Evolutionary conservation across 2,888 invertebrate genomes (phyloP), one percentile per base, ranked within the genome.

Genomic region (Drosophila limbata): DNA sequence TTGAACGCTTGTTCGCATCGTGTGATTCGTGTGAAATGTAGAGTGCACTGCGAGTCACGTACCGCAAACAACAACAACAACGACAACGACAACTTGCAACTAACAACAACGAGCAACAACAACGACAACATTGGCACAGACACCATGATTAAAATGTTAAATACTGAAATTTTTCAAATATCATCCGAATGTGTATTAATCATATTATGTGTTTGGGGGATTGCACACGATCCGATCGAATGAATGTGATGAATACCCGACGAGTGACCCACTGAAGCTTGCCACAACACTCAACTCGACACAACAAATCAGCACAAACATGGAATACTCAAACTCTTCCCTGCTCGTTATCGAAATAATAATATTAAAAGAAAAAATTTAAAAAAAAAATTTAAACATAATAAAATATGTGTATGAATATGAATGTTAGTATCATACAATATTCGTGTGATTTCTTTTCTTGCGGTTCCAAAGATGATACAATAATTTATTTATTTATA

Each of bases 1-100:
- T 52, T 17, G 21, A 21, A 64, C 67, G 69, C 44, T 69, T 68
- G 64, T 64, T 77, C 10, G 61, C 57, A 11, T 57, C 59, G 57
- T 57, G 37, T 17, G 69, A 47, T 63, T 88, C 84, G 89, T 86
- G 87, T 84, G 89, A 88, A 84, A 79, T 88, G 68, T 84, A 53
- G 81, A 88, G 81, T 86, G 72, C 63, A 53, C 57, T 53, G 47
- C 31, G 44, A 64, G 77, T 84, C 89, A 84, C 89, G 84, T 84
- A 86, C 76, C 4, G 39, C 60, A 52, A 69, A 63, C 57, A 63
- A 25, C 44, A 52, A 39, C 37, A 51, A 31, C 39, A 64, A 60
- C 21, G 51, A 50, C 39, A 64, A 60, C 42, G 28, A 28, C 28
- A 60, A 35, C 35, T 56, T 56, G 56, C 56, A 45, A 56, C 56